Evolutionary conservation across 1,140 invertebrate genomes (phyloP).

Genomic region (Berghia stephanieae): DNA sequence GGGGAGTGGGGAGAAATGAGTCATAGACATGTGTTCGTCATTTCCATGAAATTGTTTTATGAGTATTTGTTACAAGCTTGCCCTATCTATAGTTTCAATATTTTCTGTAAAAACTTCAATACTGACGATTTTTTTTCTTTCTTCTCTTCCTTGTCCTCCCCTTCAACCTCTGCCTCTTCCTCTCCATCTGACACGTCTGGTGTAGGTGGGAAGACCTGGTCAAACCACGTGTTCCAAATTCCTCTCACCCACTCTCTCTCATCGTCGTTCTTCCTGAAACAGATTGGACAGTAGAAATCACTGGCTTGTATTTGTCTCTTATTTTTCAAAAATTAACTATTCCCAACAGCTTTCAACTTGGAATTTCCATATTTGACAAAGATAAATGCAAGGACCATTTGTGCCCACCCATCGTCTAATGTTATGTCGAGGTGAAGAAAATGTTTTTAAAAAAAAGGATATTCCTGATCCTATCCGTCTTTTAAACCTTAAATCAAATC

Average conservation of each 20-base stretch:
- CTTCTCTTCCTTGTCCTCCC: constrained; percentile 37
- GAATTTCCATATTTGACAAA: background rate
- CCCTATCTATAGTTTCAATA: too few species aligned
- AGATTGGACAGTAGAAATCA: background rate
- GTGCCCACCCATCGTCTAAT: too few species aligned
- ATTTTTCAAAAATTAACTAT: constrained; percentile 9
- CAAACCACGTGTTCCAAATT: constrained; percentile 67
- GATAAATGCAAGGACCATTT: background rate
- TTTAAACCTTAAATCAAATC: too few species aligned
- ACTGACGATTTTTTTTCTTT: constrained; percentile 43
- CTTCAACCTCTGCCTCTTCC: constrained; percentile 43
- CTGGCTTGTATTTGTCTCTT: background rate
- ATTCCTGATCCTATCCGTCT: too few species aligned
- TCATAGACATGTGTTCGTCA: too few species aligned
- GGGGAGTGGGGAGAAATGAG: too few species aligned
- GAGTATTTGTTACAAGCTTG: too few species aligned
- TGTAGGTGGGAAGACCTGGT: constrained; percentile 61
- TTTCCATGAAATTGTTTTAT: too few species aligned
- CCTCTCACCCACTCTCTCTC: constrained; percentile 61
- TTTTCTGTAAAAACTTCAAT: too few species aligned
- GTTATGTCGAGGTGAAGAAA: too few species aligned
- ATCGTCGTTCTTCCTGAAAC: constrained; percentile 41
- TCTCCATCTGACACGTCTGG: constrained; percentile 54
- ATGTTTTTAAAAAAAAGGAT: too few species aligned
- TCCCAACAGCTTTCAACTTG: background rate